Base-by-base conservation (phyloP, 2,797 vertebrate genomes). In the Odontamblyopus lacepedii region DNA sequence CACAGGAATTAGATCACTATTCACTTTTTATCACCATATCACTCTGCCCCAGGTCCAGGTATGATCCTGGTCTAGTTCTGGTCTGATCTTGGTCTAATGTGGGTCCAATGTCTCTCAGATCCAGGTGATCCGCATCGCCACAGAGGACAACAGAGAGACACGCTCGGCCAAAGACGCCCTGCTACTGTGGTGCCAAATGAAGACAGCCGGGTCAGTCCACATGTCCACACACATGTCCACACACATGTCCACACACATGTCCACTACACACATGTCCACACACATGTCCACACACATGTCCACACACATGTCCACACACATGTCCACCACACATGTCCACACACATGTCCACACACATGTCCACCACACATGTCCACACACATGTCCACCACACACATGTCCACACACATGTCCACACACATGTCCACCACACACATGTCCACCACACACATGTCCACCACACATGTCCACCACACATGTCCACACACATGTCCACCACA, bases 121-220 rank as follows among this genome's bases (percentile, higher is more conserved):
- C 89, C 97, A 99, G 92, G 97, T 96, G 76, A 99, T 99, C 88
- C 97, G 95, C 83, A 96, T 99, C 3, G 95, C 97, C 88, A 98
- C 96, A 0, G 97, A 98, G 69, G 97, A 99, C 93, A 98, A 97
- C 92, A 91, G 95, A 63, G 97, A 99, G 90, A 99, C 95, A 0
- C 95, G 95, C 59, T 99, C 97, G 0, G 97, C 97, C 80, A 98
- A 98, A 90, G 97, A 98, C 0, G 97, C 97, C 0, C 93, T 98
- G 76, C 95, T 98, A 71, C 91, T 98, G 44, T 98, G 97, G 97
- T 98, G 97, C 91, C 97, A 98, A 93, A 98, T 98, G 97, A 98
- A 98, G 93, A 98, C 97, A 0, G 95, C 97, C 2, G 97, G 97
- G 97, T 98, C 87, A 95, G 96, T 63, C 2, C 59, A 29, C 9